These are phyloP conservation scores for Schizotus pectinicornis DNA, from an alignment of 2,888 invertebrate genomes.

Conservation along the genomic window DNA sequence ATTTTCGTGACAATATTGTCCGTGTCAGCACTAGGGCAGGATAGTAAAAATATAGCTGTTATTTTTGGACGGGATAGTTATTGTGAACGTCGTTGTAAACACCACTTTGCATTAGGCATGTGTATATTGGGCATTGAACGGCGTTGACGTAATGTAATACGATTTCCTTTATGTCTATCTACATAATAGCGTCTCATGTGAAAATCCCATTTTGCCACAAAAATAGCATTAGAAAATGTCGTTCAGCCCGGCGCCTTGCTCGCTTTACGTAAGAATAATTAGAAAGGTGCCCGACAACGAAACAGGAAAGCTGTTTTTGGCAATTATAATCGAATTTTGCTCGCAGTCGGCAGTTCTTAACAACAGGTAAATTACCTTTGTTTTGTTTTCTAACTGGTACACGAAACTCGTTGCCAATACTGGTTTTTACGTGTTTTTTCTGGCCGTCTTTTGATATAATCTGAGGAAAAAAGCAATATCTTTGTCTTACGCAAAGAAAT, in stretches of 20 bases:
- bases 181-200: slow-evolving; percentile 15
- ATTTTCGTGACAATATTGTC: neutral
- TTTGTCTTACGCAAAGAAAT: too few relatives aligned
- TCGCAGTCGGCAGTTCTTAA: too few relatives aligned
- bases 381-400: too few relatives aligned
- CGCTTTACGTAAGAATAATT: slow-evolving; percentile 15
- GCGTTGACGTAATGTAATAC: slow-evolving; percentile 22
- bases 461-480: too few relatives aligned
- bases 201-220: slow-evolving; percentile 18
- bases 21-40: neutral
- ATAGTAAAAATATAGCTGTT: slow-evolving; percentile 7
- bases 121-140: slow-evolving; percentile 15
- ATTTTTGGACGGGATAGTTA: slow-evolving; percentile 10
- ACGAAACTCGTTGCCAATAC: too few relatives aligned
- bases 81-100: slow-evolving; percentile 12
- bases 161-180: slow-evolving; percentile 20
- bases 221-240: slow-evolving; percentile 23
- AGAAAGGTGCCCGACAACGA: slow-evolving; percentile 15
- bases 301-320: neutral
- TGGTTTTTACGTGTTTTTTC: too few relatives aligned
- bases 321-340: neutral
- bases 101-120: slow-evolving; percentile 16
- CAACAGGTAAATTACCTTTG: too few relatives aligned
- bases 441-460: too few relatives aligned
- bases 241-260: neutral